Conservation (phyloP, 2,888 invertebrate species). For the Criorhina ranunculi region DNA sequence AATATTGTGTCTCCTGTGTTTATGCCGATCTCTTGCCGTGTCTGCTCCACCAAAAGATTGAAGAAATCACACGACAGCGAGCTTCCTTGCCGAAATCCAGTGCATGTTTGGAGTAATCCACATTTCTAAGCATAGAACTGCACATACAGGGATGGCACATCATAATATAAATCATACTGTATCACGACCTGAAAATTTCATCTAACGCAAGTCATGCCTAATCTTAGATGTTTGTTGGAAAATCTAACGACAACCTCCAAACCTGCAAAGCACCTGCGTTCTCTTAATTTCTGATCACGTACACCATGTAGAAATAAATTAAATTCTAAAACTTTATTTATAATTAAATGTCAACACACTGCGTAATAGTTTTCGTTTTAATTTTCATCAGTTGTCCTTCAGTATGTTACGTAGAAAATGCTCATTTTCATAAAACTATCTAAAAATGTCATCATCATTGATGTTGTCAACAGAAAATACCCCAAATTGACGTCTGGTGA, state of each 20-base stretch:
- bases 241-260: neutral
- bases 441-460: slow-evolving; percentile 15
- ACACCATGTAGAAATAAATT: slow-evolving; percentile 3
- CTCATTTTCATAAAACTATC: slow-evolving; percentile 20
- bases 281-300: slow-evolving; percentile 19
- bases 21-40: too few relatives aligned
- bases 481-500: neutral
- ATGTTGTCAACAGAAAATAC: slow-evolving; percentile 7
- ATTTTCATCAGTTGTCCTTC: slow-evolving; percentile 25
- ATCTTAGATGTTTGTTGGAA: neutral
- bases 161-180: too few relatives aligned
- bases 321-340: slow-evolving; percentile 12
- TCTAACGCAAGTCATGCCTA: neutral
- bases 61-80: too few relatives aligned
- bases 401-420: slow-evolving; percentile 9
- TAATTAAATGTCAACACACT: slow-evolving; percentile 34
- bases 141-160: too few relatives aligned
- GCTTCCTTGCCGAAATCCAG: too few relatives aligned
- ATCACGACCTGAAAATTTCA: neutral
- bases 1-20: too few relatives aligned
- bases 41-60: too few relatives aligned
- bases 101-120: too few relatives aligned
- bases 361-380: slow-evolving; percentile 13
- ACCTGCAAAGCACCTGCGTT: neutral
- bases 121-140: too few relatives aligned